These are phyloP conservation scores for Procambarus clarkii DNA, from an alignment of 1,140 invertebrate species.

Conservation along the genomic window DNA sequence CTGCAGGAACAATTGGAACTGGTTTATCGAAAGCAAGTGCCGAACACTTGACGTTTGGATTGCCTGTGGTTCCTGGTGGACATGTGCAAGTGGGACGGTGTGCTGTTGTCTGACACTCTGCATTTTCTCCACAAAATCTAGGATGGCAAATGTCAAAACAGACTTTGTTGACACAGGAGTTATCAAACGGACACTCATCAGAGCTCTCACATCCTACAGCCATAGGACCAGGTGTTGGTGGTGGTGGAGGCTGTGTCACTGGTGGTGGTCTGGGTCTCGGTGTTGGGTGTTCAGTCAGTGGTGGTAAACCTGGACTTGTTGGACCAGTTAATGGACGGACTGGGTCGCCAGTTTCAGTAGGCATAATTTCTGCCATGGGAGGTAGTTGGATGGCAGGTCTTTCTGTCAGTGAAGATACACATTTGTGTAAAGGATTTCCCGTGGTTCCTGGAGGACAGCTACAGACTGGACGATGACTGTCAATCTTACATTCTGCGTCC, in stretches of 20 bases:
- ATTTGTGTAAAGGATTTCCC: constrained; percentile 73
- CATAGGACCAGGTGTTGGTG: constrained; percentile 88
- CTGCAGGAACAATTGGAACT: constrained; percentile 19
- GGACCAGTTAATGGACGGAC: constrained; percentile 22
- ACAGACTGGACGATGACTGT: constrained; percentile 73
- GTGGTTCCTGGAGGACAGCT: constrained; percentile 74
- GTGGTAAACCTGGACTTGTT: constrained; percentile 24
- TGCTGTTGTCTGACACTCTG: constrained; percentile 68
- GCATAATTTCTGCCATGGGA: not conserved
- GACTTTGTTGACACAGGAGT: constrained; percentile 74
- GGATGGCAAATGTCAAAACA: constrained; percentile 75
- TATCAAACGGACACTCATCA: constrained; percentile 73
- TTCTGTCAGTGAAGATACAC: constrained; percentile 33
- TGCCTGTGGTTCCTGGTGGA: constrained; percentile 86
- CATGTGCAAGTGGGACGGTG: constrained; percentile 85
- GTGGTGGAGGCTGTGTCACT: constrained; percentile 44
- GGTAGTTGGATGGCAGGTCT: not conserved
- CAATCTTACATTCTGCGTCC: constrained; percentile 83
- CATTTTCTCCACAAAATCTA: constrained; percentile 87
- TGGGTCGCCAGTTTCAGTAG: not conserved
- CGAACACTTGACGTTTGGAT: constrained; percentile 85
- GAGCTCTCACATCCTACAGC: constrained; percentile 73
- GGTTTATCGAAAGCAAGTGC: constrained; percentile 78
- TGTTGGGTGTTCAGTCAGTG: constrained; percentile 34
- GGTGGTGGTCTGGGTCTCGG: constrained; percentile 44